Evolutionary conservation across 2,888 invertebrate species (phyloP), one percentile per base, ranked within the genome.

Genomic region (Heterodera filipjevi): DNA sequence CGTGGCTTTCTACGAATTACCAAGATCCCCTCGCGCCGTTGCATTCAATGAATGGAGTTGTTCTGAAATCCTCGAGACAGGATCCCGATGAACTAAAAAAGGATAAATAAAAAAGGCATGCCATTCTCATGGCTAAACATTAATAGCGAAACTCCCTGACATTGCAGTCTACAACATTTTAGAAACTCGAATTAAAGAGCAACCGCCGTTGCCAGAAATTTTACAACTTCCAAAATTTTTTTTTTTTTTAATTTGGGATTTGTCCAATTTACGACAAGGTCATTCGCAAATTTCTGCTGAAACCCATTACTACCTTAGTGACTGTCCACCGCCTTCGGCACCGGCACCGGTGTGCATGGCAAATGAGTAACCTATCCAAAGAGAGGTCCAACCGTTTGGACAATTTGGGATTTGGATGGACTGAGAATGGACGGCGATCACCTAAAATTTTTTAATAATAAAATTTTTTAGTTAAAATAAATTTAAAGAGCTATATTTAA

Each of bases 11-110:
- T n/a, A n/a, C n/a, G n/a, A n/a, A 49, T 30, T n/a, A 64, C 75
- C 96, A 96, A 77, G 94, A 94, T 82, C 96, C 96, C 87, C 95
- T 93, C 71, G 93, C 95, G 59, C 98, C 98, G 90, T 97, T 97
- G 90, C 99, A 99, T 91, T 99, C 99, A 88, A 99, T 98, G 92
- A 99, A 99, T 66, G 98, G 99, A 77, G 95, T 94, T 33, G 98
- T 93, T 79, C 96, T 93, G 93, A 98, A 99, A 91, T 96, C 95
- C 92, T 97, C 95, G 84, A 99, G 91, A 89, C 98, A 99, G 30
- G 96, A 97, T 73, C 99, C 99, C 16, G 98, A 94, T 89, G 96
- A 96, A 78, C 95, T 94, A 77, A 77, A 79, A 76, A 27, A 22
- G 32, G 30, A 27, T 19, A 1, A 30, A 30, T 73, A 44, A n/a